A percentile compares a stretch with the other conserved stretches of the same genome.
phyloP scores from a whole-genome alignment of 1,140 invertebrate genomes.

The Drosophila pandora region DNA sequence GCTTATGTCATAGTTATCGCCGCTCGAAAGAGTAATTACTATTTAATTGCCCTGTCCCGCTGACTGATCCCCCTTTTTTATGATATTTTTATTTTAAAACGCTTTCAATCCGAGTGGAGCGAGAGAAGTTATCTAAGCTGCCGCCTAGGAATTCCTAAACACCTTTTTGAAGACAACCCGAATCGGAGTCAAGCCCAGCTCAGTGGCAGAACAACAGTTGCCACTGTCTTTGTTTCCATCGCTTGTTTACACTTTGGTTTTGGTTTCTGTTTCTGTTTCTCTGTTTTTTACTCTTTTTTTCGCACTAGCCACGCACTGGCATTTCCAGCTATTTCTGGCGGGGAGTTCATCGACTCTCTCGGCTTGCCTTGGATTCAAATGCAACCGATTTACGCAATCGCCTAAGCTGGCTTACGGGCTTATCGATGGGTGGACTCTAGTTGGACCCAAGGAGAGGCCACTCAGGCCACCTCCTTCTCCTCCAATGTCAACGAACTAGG shows the following conservation, averaged over 20 bases:
- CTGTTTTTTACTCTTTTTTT: not conserved
- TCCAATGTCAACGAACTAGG: conserved; percentile 5
- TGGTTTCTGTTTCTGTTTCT: not conserved
- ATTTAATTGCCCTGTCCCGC: conserved; percentile 29
- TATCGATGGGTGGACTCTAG: conserved; percentile 1
- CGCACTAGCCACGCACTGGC: conserved; percentile 42
- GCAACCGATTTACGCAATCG: conserved; percentile 19
- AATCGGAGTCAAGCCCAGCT: conserved; percentile 38
- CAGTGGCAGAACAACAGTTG: conserved; percentile 27
- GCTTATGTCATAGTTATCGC: conserved; percentile 46
- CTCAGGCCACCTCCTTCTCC: too few species aligned
- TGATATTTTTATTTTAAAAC: not conserved
- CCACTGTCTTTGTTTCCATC: conserved; percentile 32
- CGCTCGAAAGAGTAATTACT: conserved; percentile 46
- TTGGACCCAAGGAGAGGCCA: not conserved
- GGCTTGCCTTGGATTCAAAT: conserved; percentile 19
- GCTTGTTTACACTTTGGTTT: conserved; percentile 28
- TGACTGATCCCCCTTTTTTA: not conserved
- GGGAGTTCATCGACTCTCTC: conserved; percentile 63
- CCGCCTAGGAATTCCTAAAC: not conserved
- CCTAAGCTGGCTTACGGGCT: not conserved
- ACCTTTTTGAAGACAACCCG: not conserved
- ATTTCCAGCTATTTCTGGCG: conserved; percentile 14
- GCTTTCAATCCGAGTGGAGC: not conserved
- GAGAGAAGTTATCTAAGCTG: conserved; percentile 3